These are phyloP conservation scores for Uria lomvia DNA, from an alignment of 2,113 vertebrate species.

Conservation along the genomic window DNA sequence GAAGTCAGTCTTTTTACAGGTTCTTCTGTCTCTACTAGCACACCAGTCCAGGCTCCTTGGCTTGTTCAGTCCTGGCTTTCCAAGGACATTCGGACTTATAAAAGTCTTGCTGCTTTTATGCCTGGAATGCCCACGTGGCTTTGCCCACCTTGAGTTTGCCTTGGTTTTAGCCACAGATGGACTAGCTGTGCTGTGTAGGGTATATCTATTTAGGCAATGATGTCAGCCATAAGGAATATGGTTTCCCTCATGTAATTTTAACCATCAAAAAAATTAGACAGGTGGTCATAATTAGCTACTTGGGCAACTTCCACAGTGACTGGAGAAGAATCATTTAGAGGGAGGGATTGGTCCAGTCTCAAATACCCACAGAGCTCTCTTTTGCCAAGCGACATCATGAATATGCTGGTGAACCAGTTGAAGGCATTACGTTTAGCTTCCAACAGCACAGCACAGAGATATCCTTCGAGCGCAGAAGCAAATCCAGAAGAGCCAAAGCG, in stretches of 20 bases:
- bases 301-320: background rate
- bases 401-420: background rate
- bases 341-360: background rate
- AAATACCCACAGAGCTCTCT: background rate
- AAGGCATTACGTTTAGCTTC: background rate
- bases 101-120: background rate
- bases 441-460: background rate
- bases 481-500: background rate
- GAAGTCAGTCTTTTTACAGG: background rate
- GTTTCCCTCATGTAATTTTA: background rate
- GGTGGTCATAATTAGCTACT: background rate
- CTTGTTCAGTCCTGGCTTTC: background rate
- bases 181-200: background rate
- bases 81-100: background rate
- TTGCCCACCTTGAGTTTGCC: background rate
- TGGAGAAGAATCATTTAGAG: background rate
- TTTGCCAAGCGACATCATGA: background rate
- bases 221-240: background rate
- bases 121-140: background rate
- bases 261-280: background rate
- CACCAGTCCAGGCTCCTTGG: background rate
- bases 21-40: background rate
- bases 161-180: background rate
- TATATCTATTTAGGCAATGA: too few species aligned
- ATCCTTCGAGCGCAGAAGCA: background rate